phyloP scores from a whole-genome alignment of 2,888 invertebrate genomes.

The Phyllotreta cruciferae region DNA sequence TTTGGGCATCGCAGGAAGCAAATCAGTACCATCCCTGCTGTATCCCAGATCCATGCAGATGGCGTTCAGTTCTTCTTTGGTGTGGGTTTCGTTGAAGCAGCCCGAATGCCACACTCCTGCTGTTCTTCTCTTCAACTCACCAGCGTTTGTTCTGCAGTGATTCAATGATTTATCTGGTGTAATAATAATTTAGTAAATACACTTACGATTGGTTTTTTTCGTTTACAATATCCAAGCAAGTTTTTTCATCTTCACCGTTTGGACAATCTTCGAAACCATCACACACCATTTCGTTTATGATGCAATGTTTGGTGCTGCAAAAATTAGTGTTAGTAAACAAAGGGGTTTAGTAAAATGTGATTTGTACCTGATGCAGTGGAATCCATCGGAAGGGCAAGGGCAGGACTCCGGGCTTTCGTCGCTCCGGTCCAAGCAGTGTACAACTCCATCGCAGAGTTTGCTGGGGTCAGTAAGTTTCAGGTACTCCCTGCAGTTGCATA shows the following conservation, averaged over 20 bases:
- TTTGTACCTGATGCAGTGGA: constrained; percentile 64
- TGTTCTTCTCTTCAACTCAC: constrained; percentile 70
- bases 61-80: constrained; percentile 64
- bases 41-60: constrained; percentile 72
- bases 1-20: constrained; percentile 32
- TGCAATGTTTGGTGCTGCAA: constrained; percentile 64
- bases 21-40: constrained; percentile 63
- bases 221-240: constrained; percentile 67
- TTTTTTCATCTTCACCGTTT: constrained; percentile 74
- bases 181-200: constrained; percentile 10
- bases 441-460: constrained; percentile 77
- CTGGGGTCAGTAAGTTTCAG: constrained; percentile 71
- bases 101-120: constrained; percentile 77
- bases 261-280: constrained; percentile 79
- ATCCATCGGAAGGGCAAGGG: constrained; percentile 64
- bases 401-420: constrained; percentile 76
- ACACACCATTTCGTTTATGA: constrained; percentile 77
- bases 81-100: constrained; percentile 67
- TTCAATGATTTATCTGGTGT: background rate
- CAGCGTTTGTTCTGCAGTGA: constrained; percentile 59
- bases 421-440: constrained; percentile 78
- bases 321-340: constrained; percentile 11
- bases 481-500: constrained; percentile 71
- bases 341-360: background rate
- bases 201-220: constrained; percentile 36